Percentiles rank a stretch among this genome's conserved stretches.
These are phyloP conservation scores for Tachysurus vachellii DNA, from an alignment of 2,113 vertebrate species.

Conservation along the genomic window DNA sequence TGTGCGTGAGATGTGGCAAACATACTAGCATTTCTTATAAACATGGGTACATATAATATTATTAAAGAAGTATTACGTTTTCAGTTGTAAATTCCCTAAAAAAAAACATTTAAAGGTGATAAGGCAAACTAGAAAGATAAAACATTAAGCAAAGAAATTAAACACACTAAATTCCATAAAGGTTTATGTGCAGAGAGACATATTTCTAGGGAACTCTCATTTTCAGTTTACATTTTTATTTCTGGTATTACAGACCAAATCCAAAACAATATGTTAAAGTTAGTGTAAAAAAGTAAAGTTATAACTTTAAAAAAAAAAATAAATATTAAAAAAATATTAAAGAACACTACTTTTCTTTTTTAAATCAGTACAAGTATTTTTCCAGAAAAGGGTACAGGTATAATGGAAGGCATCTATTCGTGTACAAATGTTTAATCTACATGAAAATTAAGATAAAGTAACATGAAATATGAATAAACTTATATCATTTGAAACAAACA, in stretches of 20 bases:
- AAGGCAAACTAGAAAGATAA: neutral
- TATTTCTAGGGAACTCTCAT: neutral
- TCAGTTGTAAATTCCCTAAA: neutral
- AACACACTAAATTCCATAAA: neutral
- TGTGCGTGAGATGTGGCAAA: no score
- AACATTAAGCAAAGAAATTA: neutral
- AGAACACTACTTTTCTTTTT: no score
- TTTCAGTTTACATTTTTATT: neutral
- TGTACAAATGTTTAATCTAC: neutral
- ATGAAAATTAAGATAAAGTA: constrained; percentile 17
- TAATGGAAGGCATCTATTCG: neutral
- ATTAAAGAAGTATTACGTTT: neutral
- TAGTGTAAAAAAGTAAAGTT: neutral
- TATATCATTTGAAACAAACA: constrained; percentile 15
- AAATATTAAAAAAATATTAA: neutral
- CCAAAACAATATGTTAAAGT: neutral
- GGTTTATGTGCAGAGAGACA: neutral
- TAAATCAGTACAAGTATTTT: neutral
- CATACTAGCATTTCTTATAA: no score
- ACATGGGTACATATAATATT: neutral
- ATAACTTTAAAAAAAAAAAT: neutral
- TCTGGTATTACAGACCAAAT: neutral
- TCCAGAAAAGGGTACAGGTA: neutral
- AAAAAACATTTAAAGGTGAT: neutral
- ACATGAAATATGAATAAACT: constrained; percentile 1